phyloP scores from a whole-genome alignment of 2,113 vertebrate genomes.

The Centropus bengalensis region DNA sequence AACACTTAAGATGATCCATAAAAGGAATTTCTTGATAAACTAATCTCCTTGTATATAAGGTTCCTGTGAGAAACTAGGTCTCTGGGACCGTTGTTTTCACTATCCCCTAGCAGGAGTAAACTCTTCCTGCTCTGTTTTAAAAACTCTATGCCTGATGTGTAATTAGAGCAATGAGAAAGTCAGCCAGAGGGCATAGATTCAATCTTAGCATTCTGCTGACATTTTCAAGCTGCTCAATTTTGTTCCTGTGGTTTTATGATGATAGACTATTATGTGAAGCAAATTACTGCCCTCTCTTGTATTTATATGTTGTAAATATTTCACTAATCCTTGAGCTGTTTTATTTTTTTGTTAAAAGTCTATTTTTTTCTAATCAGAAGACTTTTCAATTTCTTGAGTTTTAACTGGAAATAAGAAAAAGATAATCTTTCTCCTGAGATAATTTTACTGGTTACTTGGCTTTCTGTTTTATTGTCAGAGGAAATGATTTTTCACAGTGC shows the following conservation, averaged over 20 bases:
- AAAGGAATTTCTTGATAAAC: neutral
- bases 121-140: neutral
- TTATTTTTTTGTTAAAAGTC: neutral
- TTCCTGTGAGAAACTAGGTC: neutral
- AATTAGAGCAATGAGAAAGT: conserved; percentile 46
- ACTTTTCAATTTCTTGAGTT: neutral
- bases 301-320: neutral
- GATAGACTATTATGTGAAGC: conserved; percentile 6
- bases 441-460: neutral
- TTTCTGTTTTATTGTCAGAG: neutral
- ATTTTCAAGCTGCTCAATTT: conserved; percentile 61
- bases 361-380: neutral
- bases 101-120: neutral
- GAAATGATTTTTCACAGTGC: neutral
- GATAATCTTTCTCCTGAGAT: neutral
- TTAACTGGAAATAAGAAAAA: neutral
- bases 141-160: neutral
- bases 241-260: conserved; percentile 43
- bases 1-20: neutral
- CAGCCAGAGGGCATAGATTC: conserved; percentile 58
- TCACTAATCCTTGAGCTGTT: neutral
- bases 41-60: neutral
- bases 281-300: conserved; percentile 7
- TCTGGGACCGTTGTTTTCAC: neutral
- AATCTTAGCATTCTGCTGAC: conserved; percentile 46